phyloP scores from a whole-genome alignment of 2,888 invertebrate species.

The Alviniconcha strummeri region DNA sequence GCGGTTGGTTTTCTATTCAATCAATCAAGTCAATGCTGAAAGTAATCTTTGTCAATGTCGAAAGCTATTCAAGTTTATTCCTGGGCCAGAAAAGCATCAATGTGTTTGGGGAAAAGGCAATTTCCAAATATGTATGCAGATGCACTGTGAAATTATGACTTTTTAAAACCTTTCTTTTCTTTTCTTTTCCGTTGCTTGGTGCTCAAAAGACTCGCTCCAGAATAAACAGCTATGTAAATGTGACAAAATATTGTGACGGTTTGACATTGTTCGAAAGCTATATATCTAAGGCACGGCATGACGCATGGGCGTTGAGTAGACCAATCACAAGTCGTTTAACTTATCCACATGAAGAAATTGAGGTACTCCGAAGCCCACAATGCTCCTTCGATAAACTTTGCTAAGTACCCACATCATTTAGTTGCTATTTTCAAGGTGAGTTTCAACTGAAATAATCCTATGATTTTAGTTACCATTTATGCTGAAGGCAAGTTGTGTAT shows the following conservation, averaged over 20 bases:
- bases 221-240: neutral
- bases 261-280: no score
- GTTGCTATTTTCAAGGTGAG: neutral
- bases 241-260: neutral
- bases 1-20: no score
- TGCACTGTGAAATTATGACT: neutral
- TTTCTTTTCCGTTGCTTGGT: neutral
- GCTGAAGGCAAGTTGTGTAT: no score
- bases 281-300: no score
- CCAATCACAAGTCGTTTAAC: neutral
- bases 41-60: no score
- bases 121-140: no score
- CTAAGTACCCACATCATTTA: neutral
- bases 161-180: no score
- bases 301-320: neutral
- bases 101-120: no score
- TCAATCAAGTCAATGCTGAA: no score
- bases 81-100: no score
- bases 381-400: neutral
- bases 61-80: no score
- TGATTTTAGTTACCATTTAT: neutral
- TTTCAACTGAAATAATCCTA: no score
- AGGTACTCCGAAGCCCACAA: constrained; percentile 25
- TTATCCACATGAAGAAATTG: neutral
- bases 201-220: neutral